A percentile compares a stretch with the other conserved stretches of the same genome.
phyloP scores from a whole-genome alignment of 2,888 invertebrate genomes.

The Danaus chrysippus region DNA sequence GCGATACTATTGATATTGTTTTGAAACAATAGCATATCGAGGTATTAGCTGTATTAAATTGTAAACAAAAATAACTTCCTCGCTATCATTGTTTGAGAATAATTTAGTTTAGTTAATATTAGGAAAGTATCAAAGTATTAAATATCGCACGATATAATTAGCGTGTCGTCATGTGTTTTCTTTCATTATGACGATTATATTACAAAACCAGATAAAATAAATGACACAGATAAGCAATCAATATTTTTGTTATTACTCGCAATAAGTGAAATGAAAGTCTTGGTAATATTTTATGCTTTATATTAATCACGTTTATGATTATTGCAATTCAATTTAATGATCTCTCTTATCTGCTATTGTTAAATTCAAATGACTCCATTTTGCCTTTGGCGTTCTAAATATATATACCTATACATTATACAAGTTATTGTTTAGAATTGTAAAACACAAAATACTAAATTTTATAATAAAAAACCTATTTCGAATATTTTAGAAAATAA shows the following conservation, averaged over 20 bases:
- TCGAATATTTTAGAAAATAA: no score
- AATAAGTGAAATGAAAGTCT: slow-evolving; percentile 21
- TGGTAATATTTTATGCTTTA: slow-evolving; percentile 21
- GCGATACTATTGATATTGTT: slow-evolving; percentile 22
- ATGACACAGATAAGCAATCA: background rate
- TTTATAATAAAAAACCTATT: no score
- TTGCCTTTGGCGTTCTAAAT: slow-evolving; percentile 13
- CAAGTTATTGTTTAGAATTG: no score
- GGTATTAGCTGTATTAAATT: background rate
- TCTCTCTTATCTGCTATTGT: slow-evolving; percentile 26
- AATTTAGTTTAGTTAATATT: no score
- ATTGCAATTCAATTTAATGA: slow-evolving; percentile 26
- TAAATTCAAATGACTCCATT: slow-evolving; percentile 27
- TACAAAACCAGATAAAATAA: background rate
- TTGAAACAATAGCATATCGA: slow-evolving; percentile 20
- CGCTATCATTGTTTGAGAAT: no score
- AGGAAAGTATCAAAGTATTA: no score
- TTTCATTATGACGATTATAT: no score
- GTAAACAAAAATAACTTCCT: no score
- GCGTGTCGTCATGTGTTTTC: no score
- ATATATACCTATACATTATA: background rate
- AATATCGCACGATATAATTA: no score
- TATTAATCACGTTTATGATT: slow-evolving; percentile 27
- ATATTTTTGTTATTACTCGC: slow-evolving; percentile 2
- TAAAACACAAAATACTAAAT: no score